Base-by-base conservation (phyloP, 2,797 vertebrate genomes). In the Menidia menidia region DNA sequence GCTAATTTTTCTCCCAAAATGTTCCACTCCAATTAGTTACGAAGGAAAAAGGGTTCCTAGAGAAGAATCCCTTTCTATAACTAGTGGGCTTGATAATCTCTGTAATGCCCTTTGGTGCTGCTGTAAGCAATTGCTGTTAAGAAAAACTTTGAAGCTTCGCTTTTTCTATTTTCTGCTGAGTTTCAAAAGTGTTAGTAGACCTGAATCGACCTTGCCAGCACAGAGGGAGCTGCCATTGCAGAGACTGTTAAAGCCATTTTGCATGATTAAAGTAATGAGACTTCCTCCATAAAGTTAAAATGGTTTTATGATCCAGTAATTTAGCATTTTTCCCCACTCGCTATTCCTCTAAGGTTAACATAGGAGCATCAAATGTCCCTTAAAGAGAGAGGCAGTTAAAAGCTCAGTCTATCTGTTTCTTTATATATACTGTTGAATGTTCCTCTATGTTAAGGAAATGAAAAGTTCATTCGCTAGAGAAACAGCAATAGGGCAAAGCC, bases 201-300 rank as follows among this genome's bases (percentile, higher is more conserved):
- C 78, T 75, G 16, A 63, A 87, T 90, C 75, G 87, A 91, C 88
- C 87, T 89, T 81, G 82, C 72, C 68, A 85, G 82, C 83, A 82
- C 55, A 62, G 44, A 62, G 73, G 64, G 45, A 35, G 39, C 82
- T 81, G 83, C 85, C 81, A 73, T 77, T 71, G 66, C 86, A 65
- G 73, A 73, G 80, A 89, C 77, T 78, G 71, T 87, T 81, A 76
- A 87, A 90, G 76, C 77, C 72, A 89, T 89, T 90, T 88, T 82
- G 60, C 73, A 79, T 84, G 88, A 92, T 92, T 90, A 88, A 88
- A 90, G 78, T 87, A 90, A 91, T 89, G 87, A 89, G 79, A 87
- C 61, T 84, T 87, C 62, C 74, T 71, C 75, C 65, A 86, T 90
- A 88, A 91, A 88, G 82, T 87, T 84, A 84, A 87, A 92, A 88